These are phyloP conservation scores for Manacus vitellinus DNA, from an alignment of 2,113 vertebrate species.

Conservation along the genomic window DNA sequence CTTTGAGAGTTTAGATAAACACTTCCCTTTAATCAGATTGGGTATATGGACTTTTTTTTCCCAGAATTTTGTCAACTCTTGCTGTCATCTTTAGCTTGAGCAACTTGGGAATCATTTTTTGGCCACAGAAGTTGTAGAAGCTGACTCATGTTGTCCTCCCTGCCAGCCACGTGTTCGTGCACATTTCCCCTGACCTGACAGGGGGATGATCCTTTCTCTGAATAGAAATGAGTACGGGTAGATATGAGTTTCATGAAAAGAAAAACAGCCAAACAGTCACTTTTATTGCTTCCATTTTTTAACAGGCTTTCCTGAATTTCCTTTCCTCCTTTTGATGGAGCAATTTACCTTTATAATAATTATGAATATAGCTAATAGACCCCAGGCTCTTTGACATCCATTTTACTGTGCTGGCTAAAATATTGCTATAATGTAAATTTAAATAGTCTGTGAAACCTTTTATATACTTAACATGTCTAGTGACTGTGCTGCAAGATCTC, in stretches of 20 bases:
- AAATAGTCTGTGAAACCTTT: neutral
- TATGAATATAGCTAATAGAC: neutral
- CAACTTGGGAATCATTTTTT: neutral
- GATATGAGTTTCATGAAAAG: neutral
- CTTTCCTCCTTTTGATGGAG: neutral
- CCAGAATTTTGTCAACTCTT: neutral
- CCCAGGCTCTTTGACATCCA: neutral
- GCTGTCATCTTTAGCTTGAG: neutral
- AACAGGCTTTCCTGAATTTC: neutral
- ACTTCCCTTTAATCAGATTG: neutral
- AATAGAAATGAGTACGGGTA: neutral
- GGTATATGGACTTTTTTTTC: neutral
- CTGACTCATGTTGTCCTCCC: neutral
- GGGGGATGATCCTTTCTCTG: conserved; percentile 7
- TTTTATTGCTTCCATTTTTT: neutral
- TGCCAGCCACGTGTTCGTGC: neutral
- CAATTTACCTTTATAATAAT: neutral
- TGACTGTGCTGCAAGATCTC: neutral
- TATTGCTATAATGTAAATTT: neutral
- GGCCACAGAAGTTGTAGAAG: neutral
- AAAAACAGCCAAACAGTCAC: neutral
- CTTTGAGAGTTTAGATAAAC: neutral
- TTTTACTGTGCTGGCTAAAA: neutral
- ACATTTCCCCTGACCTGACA: neutral
- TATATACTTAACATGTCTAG: neutral